A percentile compares a stretch with the other conserved stretches of the same genome.
phyloP scores from a whole-genome alignment of 2,888 invertebrate species.

The Mongoloraphidia duomilia region DNA sequence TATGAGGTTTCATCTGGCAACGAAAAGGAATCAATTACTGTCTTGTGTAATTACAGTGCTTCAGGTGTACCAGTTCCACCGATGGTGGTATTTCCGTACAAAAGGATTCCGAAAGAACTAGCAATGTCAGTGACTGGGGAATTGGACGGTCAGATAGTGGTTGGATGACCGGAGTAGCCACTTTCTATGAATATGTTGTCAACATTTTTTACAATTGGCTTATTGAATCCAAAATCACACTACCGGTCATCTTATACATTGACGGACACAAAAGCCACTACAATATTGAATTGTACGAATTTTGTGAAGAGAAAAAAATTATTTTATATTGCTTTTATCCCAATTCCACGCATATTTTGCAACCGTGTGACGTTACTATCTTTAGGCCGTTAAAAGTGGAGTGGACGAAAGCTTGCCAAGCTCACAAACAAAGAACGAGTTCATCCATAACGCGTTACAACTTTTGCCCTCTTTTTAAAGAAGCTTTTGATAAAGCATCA shows the following conservation, averaged over 20 bases:
- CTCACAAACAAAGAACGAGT: slow-evolving; percentile 9
- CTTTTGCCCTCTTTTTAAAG: too few species aligned
- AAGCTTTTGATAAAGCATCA: slow-evolving; percentile 1
- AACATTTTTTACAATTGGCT: slow-evolving; percentile 12
- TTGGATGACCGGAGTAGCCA: slow-evolving; percentile 11
- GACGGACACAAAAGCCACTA: slow-evolving; percentile 13
- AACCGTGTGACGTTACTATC: slow-evolving; percentile 17
- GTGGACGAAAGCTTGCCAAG: slow-evolving; percentile 12
- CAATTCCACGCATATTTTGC: slow-evolving; percentile 17
- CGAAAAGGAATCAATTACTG: slow-evolving; percentile 13
- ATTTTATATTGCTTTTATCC: slow-evolving; percentile 15
- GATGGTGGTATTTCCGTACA: too few species aligned
- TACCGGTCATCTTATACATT: slow-evolving; percentile 8
- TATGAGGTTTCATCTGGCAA: slow-evolving; percentile 7
- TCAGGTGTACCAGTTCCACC: slow-evolving; percentile 14
- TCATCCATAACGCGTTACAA: too few species aligned
- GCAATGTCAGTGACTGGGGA: slow-evolving; percentile 12
- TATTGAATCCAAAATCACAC: slow-evolving; percentile 4
- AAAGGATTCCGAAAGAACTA: slow-evolving; percentile 14
- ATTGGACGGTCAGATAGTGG: slow-evolving; percentile 15
- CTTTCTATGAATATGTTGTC: slow-evolving; percentile 12
- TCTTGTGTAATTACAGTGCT: slow-evolving; percentile 13
- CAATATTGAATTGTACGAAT: slow-evolving; percentile 9
- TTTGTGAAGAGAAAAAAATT: slow-evolving; percentile 17
- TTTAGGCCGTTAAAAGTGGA: slow-evolving; percentile 15